Base-by-base conservation (phyloP, 2,888 invertebrate species). In the Scelioninae gen. 2 region DNA sequence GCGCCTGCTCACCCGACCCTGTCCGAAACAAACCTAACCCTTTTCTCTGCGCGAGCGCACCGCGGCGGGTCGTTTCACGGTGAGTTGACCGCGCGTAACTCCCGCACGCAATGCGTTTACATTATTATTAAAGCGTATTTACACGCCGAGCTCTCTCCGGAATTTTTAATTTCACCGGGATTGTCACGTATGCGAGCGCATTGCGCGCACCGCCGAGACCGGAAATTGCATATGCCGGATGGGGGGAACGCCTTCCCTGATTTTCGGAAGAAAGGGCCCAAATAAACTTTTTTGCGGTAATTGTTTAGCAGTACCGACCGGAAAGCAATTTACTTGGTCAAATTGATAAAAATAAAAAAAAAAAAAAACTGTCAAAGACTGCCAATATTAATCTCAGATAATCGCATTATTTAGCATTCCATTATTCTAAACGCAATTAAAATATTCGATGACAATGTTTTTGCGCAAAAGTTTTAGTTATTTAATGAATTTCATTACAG, bases 41-140 rank as follows among this genome's bases (percentile, higher is more conserved):
- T 69, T 64, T 57, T 68, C 67, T 28, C 53, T 16, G 28, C 46
- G 53, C 58, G 48, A 31, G 7, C 60, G 37, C 45, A 68, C 65
- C 69, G 64, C 48, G 52, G 67, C 68, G 70, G 55, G 55, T 76
- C 71, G 76, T 76, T 75, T 76, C 68, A 70, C 73, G 68, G 52
- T 68, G 67, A 76, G 67, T 71, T 68, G 71, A 43, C 72, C 68
- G 45, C 61, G 57, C 73, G 58, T 65, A 73, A 73, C 70, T 70
- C 64, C 70, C 67, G 63, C 57, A 45, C 69, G 67, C 53, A 63
- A 75, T 76, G 78, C 81, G 80, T 82, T 83, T 82, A 81, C 81
- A 83, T 82, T 81, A 83, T 83, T 83, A 82, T 82, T 84, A 83
- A 83, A 82, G 81, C 81, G 80, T 81, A 81, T 83, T 83, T 82